Conservation (phyloP, 2,113 vertebrate species). For the Psilopsiagon aurifrons region DNA sequence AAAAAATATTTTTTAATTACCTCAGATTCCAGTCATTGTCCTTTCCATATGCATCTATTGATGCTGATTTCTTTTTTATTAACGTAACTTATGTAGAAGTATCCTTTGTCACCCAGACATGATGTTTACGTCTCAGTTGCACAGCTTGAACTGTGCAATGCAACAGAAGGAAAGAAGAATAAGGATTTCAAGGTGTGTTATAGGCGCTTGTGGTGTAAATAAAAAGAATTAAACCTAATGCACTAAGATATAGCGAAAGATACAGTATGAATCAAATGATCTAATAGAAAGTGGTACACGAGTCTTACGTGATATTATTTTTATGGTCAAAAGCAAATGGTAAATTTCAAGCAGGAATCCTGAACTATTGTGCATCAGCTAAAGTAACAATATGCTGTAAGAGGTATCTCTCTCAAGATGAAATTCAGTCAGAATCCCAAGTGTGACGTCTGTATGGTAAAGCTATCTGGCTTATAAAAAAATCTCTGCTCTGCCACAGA, state of each 20-base stretch:
- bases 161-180: background rate
- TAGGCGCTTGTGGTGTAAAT: background rate
- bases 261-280: background rate
- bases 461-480: background rate
- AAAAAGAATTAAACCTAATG: background rate
- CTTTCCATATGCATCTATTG: background rate
- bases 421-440: background rate
- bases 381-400: background rate
- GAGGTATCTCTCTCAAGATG: background rate
- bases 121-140: background rate
- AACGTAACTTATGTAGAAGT: background rate
- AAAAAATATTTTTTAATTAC: background rate
- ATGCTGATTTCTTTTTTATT: background rate
- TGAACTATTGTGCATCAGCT: background rate
- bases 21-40: background rate
- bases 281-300: background rate
- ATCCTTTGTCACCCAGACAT: background rate
- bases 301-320: background rate
- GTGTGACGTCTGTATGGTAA: background rate
- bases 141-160: background rate
- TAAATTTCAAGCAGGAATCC: background rate
- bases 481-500: background rate
- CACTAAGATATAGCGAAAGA: background rate
- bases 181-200: background rate
- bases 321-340: background rate